Evolutionary conservation across 2,797 vertebrate species (phyloP).

Genomic region (Podarcis siculus): DNA sequence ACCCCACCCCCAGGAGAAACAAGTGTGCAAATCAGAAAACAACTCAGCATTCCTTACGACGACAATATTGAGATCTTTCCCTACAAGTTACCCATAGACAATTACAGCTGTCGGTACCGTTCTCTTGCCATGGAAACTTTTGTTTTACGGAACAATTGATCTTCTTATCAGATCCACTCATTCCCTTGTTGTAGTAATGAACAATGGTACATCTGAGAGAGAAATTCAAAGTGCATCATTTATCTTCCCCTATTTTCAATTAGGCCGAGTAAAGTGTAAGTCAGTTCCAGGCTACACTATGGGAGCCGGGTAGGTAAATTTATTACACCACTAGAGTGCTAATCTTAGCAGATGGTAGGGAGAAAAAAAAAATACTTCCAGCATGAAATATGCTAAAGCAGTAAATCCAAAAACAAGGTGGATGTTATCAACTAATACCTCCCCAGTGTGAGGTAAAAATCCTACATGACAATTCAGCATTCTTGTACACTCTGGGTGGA

Average conservation of each 20-base stretch:
- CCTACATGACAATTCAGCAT: conserved; percentile 76
- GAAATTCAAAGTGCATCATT: conserved; percentile 80
- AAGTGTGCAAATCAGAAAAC: conserved; percentile 67
- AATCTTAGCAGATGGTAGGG: conserved; percentile 84
- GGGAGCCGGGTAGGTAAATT: conserved; percentile 80
- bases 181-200: conserved; percentile 76
- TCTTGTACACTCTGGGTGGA: conserved; percentile 71
- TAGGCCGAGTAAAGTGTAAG: conserved; percentile 76
- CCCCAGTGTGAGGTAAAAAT: conserved; percentile 80
- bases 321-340: conserved; percentile 81
- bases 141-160: conserved; percentile 77
- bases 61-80: conserved; percentile 71
- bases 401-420: conserved; percentile 81
- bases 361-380: conserved; percentile 75
- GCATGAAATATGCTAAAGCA: conserved; percentile 82
- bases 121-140: conserved; percentile 78
- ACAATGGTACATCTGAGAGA: conserved; percentile 79
- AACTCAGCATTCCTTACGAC: conserved; percentile 64
- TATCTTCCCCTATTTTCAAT: conserved; percentile 84
- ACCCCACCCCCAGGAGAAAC: conserved; percentile 55
- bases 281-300: conserved; percentile 79
- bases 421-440: conserved; percentile 82
- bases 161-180: conserved; percentile 80
- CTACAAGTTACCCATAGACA: conserved; percentile 67
- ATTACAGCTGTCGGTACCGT: conserved; percentile 73